Evolutionary conservation across 2,888 invertebrate species (phyloP), one percentile per base, ranked within the genome.

Genomic region (Halictus ligatus): DNA sequence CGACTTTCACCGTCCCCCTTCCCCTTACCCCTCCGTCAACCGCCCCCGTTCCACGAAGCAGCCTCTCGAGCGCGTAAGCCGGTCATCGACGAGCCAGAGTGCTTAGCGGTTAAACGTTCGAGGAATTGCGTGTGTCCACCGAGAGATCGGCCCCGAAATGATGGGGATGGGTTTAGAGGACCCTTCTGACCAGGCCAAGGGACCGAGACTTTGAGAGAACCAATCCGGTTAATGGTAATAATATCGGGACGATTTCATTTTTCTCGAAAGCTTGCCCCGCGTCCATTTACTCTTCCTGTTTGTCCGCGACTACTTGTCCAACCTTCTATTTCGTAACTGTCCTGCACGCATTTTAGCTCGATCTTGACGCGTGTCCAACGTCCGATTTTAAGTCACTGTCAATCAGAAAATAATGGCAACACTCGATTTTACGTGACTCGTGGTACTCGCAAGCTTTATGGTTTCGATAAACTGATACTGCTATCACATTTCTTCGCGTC

Each of bases 31-130:
- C 50, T 1, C 64, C 2, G 2, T 2, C 25, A 7, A 25, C 6
- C 64, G 35, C 25, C n/a, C 64, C 29, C 4, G n/a, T 64, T 15
- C 6, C 64, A 25, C 29, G 12, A 12, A n/a, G 58, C 58, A 58
- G 12, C n/a, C 72, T 69, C 71, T 54, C 76, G 81, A 86, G 75
- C 84, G 84, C 74, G 88, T 90, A 88, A 89, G 75, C 89, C 87
- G 87, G 80, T 87, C 86, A 81, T 89, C 87, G 84, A 75, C 82
- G 80, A 77, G 40, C 72, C 60, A n/a, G 87, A 89, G 88, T 88
- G 89, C 89, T 91, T 90, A 91, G 86, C 90, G 89, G 91, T 92
- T 92, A 91, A 93, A 92, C 89, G 89, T 83, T 88, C 81, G 84
- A 81, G 89, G 91, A 92, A 91, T 90, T 88, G 91, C 88, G 87